Percentiles rank a stretch among this genome's conserved stretches.
Conservation (phyloP, 2,888 invertebrate genomes). For the Nipponacmea schrenckii region DNA sequence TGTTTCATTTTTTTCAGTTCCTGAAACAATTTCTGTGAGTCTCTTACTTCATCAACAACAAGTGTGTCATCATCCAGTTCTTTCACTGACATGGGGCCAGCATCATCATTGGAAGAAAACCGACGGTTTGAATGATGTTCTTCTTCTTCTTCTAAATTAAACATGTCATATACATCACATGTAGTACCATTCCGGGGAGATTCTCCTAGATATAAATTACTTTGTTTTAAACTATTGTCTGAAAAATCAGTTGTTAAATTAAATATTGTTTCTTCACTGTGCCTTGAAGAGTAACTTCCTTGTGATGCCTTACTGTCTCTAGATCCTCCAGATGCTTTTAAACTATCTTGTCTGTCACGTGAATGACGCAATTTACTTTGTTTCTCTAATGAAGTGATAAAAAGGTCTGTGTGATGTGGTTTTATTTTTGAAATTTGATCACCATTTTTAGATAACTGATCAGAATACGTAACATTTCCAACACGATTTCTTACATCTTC, state of each 20-base stretch:
- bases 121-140: too few relatives aligned
- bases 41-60: not conserved
- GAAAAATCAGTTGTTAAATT: not conserved
- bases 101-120: not conserved
- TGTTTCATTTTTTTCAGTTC: too few relatives aligned
- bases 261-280: not conserved
- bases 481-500: too few relatives aligned
- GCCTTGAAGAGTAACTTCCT: not conserved
- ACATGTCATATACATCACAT: not conserved
- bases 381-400: not conserved
- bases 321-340: not conserved
- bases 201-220: not conserved
- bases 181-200: not conserved
- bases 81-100: not conserved
- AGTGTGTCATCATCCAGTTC: slow-evolving; percentile 3
- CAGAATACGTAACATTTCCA: too few relatives aligned
- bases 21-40: too few relatives aligned
- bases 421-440: too few relatives aligned
- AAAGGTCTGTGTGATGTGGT: not conserved
- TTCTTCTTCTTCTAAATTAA: too few relatives aligned
- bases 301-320: not conserved
- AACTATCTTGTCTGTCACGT: not conserved
- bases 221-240: not conserved
- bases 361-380: not conserved
- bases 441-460: too few relatives aligned